phyloP scores from a whole-genome alignment of 2,797 vertebrate species.

The Crenichthys baileyi region DNA sequence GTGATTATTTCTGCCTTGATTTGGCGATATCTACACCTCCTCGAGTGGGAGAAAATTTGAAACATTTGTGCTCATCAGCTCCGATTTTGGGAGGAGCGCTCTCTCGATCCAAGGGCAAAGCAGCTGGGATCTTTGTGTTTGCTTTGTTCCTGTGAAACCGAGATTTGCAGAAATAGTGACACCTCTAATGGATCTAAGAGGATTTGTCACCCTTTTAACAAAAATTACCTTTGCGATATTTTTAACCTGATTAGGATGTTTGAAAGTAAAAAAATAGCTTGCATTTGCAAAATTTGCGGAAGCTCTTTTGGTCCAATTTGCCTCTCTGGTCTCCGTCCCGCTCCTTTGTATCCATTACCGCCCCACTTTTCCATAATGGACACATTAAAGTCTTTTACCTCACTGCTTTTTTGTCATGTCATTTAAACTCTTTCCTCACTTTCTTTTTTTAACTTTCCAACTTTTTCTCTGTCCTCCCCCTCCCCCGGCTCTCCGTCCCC shows the following conservation, averaged over 20 bases:
- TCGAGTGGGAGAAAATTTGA: constrained; percentile 21
- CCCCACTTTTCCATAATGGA: constrained; percentile 66
- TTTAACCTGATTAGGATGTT: constrained; percentile 59
- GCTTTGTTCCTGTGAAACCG: constrained; percentile 42
- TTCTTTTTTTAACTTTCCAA: constrained; percentile 60
- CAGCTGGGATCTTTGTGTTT: constrained; percentile 41
- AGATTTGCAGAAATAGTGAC: constrained; percentile 39
- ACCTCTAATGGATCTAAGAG: constrained; percentile 50
- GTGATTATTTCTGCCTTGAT: constrained; percentile 57
- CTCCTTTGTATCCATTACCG: constrained; percentile 67
- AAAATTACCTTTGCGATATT: constrained; percentile 52
- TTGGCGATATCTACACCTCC: constrained; percentile 33
- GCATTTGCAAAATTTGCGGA: constrained; percentile 58
- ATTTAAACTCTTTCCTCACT: constrained; percentile 63
- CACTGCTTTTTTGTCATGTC: constrained; percentile 54
- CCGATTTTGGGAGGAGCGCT: constrained; percentile 6
- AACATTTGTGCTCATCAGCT: constrained; percentile 20
- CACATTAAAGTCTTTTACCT: constrained; percentile 69
- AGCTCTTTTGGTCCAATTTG: constrained; percentile 48
- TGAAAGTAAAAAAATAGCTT: constrained; percentile 48
- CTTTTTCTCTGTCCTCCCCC: constrained; percentile 11
- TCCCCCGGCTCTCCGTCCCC: constrained; percentile 8
- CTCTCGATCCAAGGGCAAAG: constrained; percentile 42
- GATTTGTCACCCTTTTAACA: constrained; percentile 30
- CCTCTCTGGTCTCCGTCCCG: constrained; percentile 30